These are phyloP conservation scores for Oncopeltus fasciatus DNA, from an alignment of 1,140 invertebrate species.

Conservation along the genomic window DNA sequence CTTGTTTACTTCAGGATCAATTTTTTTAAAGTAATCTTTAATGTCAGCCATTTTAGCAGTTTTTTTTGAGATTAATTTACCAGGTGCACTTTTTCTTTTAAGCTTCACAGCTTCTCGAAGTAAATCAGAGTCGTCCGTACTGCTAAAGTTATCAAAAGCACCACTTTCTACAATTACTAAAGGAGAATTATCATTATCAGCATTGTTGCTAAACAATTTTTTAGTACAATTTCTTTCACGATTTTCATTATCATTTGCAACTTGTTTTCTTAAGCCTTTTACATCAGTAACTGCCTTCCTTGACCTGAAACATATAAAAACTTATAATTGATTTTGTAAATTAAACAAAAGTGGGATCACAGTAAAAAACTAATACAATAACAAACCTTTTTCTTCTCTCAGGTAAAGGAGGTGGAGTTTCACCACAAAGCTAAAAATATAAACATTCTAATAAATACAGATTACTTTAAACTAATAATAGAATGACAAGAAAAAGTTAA, in stretches of 20 bases:
- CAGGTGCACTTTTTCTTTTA: slow-evolving; percentile 1
- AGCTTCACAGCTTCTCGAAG: neutral
- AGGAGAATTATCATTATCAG: neutral
- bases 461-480: too few species aligned
- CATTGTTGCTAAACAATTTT: neutral
- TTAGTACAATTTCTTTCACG: neutral
- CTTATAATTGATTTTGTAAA: too few species aligned
- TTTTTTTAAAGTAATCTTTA: neutral
- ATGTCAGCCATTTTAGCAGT: neutral
- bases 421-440: too few species aligned
- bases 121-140: neutral
- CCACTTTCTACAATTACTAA: neutral
- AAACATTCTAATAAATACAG: too few species aligned
- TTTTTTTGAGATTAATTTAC: neutral
- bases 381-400: too few species aligned
- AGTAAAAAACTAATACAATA: too few species aligned
- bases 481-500: too few species aligned
- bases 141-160: neutral
- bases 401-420: too few species aligned
- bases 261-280: neutral
- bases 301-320: too few species aligned
- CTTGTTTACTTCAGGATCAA: too few species aligned
- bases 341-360: too few species aligned
- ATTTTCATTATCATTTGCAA: too few species aligned
- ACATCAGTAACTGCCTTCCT: neutral